A percentile compares a stretch with the other conserved stretches of the same genome.
Evolutionary conservation across 2,797 vertebrate species (phyloP).

Genomic region (Oreortyx pictus): DNA sequence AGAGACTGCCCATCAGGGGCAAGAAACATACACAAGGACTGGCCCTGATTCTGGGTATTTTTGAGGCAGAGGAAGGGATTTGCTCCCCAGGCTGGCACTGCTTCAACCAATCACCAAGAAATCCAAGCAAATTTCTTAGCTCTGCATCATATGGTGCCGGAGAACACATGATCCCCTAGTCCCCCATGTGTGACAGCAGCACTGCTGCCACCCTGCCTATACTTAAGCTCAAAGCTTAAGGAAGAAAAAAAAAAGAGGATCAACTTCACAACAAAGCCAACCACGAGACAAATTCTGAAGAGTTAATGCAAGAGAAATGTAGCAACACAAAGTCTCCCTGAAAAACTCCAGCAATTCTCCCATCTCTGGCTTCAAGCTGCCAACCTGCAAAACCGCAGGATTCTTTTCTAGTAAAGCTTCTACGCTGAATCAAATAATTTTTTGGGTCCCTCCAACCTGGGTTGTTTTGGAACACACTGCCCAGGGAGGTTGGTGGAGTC

Average conservation of each 20-base stretch:
- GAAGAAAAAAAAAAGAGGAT: slow-evolving; percentile 26
- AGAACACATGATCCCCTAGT: neutral
- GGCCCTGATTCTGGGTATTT: neutral
- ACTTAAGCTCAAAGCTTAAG: neutral
- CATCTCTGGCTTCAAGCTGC: neutral
- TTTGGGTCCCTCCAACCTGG: neutral
- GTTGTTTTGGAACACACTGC: too few relatives aligned
- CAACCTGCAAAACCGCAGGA: neutral
- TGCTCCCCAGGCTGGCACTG: neutral
- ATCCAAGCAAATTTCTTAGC: neutral
- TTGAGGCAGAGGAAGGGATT: neutral
- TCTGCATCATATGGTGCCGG: accelerated
- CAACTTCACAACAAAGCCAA: slow-evolving; percentile 33
- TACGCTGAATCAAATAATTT: neutral
- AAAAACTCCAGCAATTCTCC: neutral
- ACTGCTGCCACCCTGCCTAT: neutral
- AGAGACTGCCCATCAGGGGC: neutral
- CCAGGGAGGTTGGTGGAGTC: too few relatives aligned
- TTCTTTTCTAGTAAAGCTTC: neutral
- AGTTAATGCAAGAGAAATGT: accelerated
- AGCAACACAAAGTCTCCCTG: neutral
- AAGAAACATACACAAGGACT: neutral
- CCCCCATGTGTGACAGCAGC: neutral
- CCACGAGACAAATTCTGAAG: neutral
- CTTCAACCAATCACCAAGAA: neutral